These are phyloP conservation scores for Geococcyx californianus DNA, from an alignment of 2,113 vertebrate species.

Conservation along the genomic window DNA sequence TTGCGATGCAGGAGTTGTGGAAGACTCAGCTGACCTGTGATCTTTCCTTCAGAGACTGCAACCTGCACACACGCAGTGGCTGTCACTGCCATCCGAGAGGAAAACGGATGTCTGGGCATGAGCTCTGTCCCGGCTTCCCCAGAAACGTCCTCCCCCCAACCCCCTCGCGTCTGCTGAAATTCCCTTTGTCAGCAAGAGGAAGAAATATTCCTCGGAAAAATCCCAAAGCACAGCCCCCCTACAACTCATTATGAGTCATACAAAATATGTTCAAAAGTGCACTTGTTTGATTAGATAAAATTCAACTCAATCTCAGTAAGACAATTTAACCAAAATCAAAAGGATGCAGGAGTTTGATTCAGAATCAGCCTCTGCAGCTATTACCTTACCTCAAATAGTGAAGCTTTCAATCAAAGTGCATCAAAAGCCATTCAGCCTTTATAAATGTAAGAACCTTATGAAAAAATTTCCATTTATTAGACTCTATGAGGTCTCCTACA, in stretches of 20 bases:
- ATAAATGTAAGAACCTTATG: background rate
- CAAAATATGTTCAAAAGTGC: background rate
- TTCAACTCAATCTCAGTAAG: background rate
- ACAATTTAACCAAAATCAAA: background rate
- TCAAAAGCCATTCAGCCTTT: background rate
- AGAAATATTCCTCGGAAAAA: no score
- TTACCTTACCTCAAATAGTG: background rate
- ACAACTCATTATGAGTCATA: background rate
- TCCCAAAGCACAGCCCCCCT: no score
- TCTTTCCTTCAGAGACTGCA: no score
- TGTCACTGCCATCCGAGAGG: no score
- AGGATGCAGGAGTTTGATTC: background rate
- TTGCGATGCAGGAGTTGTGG: no score
- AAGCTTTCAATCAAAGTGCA: background rate
- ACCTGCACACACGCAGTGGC: no score
- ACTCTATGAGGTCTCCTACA: background rate
- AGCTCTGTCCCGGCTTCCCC: no score
- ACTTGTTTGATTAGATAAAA: background rate
- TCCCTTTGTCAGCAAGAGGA: no score
- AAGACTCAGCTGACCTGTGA: no score
- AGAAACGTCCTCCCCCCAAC: no score
- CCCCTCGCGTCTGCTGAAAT: no score
- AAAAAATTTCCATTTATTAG: background rate
- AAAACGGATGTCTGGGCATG: no score
- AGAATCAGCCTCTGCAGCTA: background rate